Percentiles rank a stretch among this genome's conserved stretches.
These are phyloP conservation scores for Epsilonema sp. DNA, from an alignment of 2,888 invertebrate species.

Conservation along the genomic window DNA sequence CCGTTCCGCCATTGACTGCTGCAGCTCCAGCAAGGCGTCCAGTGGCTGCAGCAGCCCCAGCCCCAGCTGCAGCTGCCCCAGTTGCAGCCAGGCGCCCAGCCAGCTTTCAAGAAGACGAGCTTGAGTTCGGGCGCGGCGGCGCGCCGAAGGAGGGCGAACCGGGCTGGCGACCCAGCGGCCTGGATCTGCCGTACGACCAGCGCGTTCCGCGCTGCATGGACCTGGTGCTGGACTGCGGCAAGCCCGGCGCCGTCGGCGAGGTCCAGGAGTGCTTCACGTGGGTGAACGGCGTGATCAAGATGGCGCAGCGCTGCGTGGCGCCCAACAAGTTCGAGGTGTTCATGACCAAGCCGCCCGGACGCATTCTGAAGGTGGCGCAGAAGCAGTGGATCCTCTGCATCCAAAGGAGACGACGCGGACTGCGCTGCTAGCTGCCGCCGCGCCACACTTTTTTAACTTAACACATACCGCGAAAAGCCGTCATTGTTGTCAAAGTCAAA, in stretches of 20 bases:
- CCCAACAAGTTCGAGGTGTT: slow-evolving; percentile 8
- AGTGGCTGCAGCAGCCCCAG: no score
- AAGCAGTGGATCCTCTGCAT: slow-evolving; percentile 11
- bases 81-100: no score
- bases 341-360: slow-evolving; percentile 11
- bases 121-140: slow-evolving; percentile 9
- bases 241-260: slow-evolving; percentile 1
- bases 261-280: slow-evolving; percentile 11
- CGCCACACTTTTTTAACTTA: background rate
- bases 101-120: no score
- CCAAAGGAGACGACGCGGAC: slow-evolving; percentile 9
- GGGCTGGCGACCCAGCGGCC: slow-evolving; percentile 2
- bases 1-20: no score
- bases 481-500: no score
- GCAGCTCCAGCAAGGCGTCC: no score
- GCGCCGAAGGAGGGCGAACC: slow-evolving; percentile 9
- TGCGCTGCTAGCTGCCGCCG: slow-evolving; percentile 9
- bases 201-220: slow-evolving; percentile 10
- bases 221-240: slow-evolving; percentile 10
- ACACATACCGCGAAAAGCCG: no score
- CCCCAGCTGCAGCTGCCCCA: no score
- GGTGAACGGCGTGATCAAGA: slow-evolving; percentile 11
- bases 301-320: slow-evolving; percentile 9
- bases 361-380: slow-evolving; percentile 10
- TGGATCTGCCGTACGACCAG: slow-evolving; percentile 7